Evolutionary conservation across 2,797 vertebrate genomes (phyloP).

Genomic region (Halcyon leucocephala): DNA sequence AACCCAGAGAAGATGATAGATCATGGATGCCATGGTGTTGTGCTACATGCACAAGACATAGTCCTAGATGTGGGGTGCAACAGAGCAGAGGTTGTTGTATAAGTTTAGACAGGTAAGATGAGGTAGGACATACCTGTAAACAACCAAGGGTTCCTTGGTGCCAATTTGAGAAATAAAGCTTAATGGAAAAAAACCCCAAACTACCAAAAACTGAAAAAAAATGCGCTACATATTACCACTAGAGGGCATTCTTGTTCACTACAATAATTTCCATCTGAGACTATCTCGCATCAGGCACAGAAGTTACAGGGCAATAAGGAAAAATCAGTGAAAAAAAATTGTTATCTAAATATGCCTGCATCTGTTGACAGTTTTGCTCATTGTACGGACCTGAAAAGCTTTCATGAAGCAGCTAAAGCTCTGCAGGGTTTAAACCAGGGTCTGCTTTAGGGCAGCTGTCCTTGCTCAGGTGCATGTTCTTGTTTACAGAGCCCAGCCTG

Average conservation of each 20-base stretch:
- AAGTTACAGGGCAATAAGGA: not conserved
- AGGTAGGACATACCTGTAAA: not conserved
- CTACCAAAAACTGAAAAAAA: not conserved
- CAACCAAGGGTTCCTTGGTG: not conserved
- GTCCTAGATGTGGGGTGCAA: not conserved
- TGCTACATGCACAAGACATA: rapidly evolving
- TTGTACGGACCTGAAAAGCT: not conserved
- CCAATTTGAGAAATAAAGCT: not conserved
- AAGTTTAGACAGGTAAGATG: not conserved
- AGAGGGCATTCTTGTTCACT: not conserved
- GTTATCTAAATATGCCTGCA: not conserved
- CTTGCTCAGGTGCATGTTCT: not conserved
- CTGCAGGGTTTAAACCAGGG: not conserved
- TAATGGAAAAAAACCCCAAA: not conserved
- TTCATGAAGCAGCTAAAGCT: not conserved
- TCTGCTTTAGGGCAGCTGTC: not conserved
- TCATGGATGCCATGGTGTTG: rapidly evolving
- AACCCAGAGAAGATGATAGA: no score
- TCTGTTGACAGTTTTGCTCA: not conserved
- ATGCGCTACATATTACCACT: not conserved
- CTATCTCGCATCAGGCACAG: rapidly evolving
- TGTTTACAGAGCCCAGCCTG: not conserved
- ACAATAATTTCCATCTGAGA: not conserved
- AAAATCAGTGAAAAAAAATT: not conserved
- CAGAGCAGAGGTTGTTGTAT: not conserved